Evolutionary conservation across 2,113 vertebrate species (phyloP).

Genomic region (Sapayoa aenigma): DNA sequence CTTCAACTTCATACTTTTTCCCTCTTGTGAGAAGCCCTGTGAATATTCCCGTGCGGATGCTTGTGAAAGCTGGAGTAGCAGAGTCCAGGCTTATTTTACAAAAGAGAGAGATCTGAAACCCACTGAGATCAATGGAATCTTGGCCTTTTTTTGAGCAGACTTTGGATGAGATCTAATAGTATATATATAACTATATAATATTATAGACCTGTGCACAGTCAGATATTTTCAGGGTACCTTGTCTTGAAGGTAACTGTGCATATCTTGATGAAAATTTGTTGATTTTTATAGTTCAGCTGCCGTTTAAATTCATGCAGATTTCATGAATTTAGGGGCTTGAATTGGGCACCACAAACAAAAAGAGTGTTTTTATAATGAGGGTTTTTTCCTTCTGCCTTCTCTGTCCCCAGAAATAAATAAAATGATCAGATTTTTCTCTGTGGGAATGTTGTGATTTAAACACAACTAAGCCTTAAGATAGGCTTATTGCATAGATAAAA

Average conservation of each 20-base stretch:
- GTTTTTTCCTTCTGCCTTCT: not conserved
- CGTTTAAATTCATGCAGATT: not conserved
- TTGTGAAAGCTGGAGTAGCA: not conserved
- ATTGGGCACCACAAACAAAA: not conserved
- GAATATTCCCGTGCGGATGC: not conserved
- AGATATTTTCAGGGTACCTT: not conserved
- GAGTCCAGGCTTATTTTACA: not conserved
- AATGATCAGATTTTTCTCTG: constrained; percentile 1
- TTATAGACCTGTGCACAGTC: fast-evolving
- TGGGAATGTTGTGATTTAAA: constrained; percentile 44
- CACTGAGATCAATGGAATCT: not conserved
- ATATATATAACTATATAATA: not conserved
- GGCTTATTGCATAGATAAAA: constrained; percentile 52
- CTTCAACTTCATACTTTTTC: constrained; percentile 20
- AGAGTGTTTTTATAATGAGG: not conserved
- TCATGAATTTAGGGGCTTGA: not conserved
- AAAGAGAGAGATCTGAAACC: not conserved
- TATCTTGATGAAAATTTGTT: not conserved
- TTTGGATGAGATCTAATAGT: not conserved
- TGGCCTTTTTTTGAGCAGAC: not conserved
- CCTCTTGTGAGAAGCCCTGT: not conserved
- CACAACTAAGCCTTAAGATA: constrained; percentile 10
- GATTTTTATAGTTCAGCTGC: not conserved
- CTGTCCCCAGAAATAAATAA: not conserved
- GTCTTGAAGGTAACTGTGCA: not conserved